Evolutionary conservation across 2,113 vertebrate genomes (phyloP).

Genomic region (Penelope pileata): DNA sequence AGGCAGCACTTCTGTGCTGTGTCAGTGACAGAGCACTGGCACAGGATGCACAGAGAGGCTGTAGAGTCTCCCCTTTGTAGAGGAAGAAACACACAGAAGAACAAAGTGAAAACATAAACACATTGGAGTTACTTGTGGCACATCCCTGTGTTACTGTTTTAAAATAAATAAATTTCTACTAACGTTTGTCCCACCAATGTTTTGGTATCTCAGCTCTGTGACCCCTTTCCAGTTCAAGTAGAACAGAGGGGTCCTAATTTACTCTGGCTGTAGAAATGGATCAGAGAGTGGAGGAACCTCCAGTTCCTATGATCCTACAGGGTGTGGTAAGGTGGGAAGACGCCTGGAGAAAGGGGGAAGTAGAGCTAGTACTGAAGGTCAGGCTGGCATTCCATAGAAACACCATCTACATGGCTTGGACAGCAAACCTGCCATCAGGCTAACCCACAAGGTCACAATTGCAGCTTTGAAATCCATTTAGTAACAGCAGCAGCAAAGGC

Average conservation of each 20-base stretch:
- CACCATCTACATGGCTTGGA: background rate
- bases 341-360: background rate
- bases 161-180: background rate
- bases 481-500: background rate
- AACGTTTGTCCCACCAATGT: background rate
- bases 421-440: background rate
- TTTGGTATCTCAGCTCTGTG: background rate
- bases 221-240: background rate
- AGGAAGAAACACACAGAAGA: background rate
- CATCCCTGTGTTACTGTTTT: background rate
- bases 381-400: background rate
- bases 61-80: background rate
- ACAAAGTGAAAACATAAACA: background rate
- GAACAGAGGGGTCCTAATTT: background rate
- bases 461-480: background rate
- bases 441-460: rapidly evolving
- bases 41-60: background rate
- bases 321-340: background rate
- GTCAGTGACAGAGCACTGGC: background rate
- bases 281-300: background rate
- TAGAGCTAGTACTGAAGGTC: background rate
- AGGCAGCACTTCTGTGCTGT: background rate
- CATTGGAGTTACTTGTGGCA: background rate
- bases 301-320: background rate
- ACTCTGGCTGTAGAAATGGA: background rate